Evolutionary conservation across 2,888 invertebrate genomes (phyloP).

Genomic region (Aleiodes testaceus): DNA sequence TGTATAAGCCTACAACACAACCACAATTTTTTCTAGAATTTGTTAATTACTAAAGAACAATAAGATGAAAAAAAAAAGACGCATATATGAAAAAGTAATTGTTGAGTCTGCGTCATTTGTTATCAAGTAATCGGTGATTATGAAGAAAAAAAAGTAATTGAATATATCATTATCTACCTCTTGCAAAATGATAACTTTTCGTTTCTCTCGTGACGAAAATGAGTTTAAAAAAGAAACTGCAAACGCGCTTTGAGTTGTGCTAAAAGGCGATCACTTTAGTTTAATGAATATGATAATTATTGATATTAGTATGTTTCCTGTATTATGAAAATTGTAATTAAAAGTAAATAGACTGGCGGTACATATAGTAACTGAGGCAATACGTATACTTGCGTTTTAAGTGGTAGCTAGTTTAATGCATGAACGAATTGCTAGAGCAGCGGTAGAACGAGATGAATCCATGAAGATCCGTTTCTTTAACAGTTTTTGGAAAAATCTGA

Average conservation of each 20-base stretch:
- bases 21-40: not conserved
- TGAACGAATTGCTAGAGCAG: too few species aligned
- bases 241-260: not conserved
- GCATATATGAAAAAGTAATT: slow-evolving; percentile 14
- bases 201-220: slow-evolving; percentile 11
- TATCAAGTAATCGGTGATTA: slow-evolving; percentile 15
- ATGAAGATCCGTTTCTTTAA: too few species aligned
- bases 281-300: not conserved
- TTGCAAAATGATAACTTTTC: not conserved
- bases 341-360: slow-evolving; percentile 16
- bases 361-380: slow-evolving; percentile 9
- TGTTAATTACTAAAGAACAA: slow-evolving; percentile 11
- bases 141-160: not conserved
- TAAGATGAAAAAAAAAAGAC: slow-evolving; percentile 27
- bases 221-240: not conserved
- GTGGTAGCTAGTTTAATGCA: slow-evolving; percentile 1
- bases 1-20: not conserved
- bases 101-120: not conserved
- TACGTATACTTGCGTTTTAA: slow-evolving; percentile 4
- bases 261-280: not conserved
- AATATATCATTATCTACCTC: slow-evolving; percentile 36
- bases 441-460: too few species aligned
- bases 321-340: slow-evolving; percentile 16
- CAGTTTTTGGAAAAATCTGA: too few species aligned
- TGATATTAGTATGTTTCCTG: not conserved